phyloP scores from a whole-genome alignment of 2,888 invertebrate genomes.

The Helobdella robusta region DNA sequence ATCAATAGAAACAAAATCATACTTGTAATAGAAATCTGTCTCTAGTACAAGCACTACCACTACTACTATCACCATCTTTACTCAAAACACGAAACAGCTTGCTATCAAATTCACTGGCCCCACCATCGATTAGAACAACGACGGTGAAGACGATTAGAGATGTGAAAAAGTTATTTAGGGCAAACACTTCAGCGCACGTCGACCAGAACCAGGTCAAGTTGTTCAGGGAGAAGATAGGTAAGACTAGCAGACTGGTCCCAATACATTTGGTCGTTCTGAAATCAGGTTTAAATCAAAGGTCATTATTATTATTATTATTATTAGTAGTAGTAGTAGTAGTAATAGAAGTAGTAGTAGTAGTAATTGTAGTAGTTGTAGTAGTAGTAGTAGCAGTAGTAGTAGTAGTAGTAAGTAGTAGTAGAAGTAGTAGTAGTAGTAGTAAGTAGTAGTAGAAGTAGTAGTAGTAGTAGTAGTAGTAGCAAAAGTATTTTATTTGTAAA shows the following conservation, averaged over 20 bases:
- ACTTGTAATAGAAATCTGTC: background rate
- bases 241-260: conserved; percentile 38
- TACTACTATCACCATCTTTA: too few relatives aligned
- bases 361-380: too few relatives aligned
- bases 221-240: conserved; percentile 40
- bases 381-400: background rate
- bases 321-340: too few relatives aligned
- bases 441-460: background rate
- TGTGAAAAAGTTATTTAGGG: conserved; percentile 45
- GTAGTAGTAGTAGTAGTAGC: background rate
- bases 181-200: conserved; percentile 44
- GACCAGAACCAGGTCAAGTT: conserved; percentile 45
- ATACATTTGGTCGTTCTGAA: conserved; percentile 36
- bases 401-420: too few relatives aligned
- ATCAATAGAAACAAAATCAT: background rate
- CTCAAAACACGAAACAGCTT: too few relatives aligned
- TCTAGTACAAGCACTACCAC: background rate
- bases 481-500: too few relatives aligned
- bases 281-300: background rate
- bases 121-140: too few relatives aligned
- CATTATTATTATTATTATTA: too few relatives aligned
- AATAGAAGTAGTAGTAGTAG: too few relatives aligned
- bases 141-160: conserved; percentile 38
- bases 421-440: too few relatives aligned
- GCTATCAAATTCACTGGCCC: too few relatives aligned